Evolutionary conservation across 92 coral and sea anemone genomes (phyloP).

Genomic region (Palythoa grandis): DNA sequence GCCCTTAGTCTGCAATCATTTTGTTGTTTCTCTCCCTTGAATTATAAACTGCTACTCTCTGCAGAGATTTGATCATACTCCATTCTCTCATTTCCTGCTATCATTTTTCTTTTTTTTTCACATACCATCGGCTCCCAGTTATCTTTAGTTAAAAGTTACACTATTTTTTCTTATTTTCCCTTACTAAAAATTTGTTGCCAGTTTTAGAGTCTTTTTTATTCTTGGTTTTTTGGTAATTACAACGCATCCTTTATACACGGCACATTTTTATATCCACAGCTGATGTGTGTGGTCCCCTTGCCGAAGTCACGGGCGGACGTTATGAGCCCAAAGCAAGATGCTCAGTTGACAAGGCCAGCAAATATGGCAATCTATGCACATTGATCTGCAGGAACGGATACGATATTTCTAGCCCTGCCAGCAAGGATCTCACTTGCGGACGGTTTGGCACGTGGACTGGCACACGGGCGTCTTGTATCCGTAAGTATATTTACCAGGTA

Average conservation of each 20-base stretch:
- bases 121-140: no score
- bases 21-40: no score
- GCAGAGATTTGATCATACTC: no score
- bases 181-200: no score
- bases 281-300: slow-evolving; percentile 36
- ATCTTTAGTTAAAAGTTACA: no score
- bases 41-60: no score
- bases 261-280: background rate
- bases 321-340: slow-evolving; percentile 38
- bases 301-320: slow-evolving; percentile 4
- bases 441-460: slow-evolving; percentile 25
- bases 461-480: slow-evolving; percentile 36
- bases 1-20: no score
- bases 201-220: no score
- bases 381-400: slow-evolving; percentile 17
- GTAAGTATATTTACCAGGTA: background rate
- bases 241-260: background rate
- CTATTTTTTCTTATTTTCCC: no score
- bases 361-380: slow-evolving; percentile 8
- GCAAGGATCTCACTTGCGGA: slow-evolving; percentile 20
- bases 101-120: no score
- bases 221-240: no score
- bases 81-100: no score
- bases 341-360: slow-evolving; percentile 40
- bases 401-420: slow-evolving; percentile 22